These are phyloP conservation scores for Allygus modestus DNA, from an alignment of 2,888 invertebrate species.

Conservation along the genomic window DNA sequence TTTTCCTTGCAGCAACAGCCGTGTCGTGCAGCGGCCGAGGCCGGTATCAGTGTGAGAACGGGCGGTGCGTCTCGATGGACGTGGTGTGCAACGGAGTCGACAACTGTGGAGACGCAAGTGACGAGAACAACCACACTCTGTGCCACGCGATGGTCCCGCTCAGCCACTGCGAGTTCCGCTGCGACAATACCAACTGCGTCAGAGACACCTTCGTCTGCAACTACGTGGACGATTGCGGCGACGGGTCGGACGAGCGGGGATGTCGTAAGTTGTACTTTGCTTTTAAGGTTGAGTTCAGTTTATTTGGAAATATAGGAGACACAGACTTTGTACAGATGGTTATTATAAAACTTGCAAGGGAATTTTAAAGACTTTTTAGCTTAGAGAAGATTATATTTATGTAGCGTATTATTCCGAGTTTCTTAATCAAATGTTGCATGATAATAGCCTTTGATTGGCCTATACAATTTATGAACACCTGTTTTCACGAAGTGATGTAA, in stretches of 20 bases:
- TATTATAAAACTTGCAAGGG: too few species aligned
- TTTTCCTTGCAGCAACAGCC: constrained; percentile 5
- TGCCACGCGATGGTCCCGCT: constrained; percentile 81
- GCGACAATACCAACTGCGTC: constrained; percentile 92
- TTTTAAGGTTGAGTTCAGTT: background rate
- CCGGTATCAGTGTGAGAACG: constrained; percentile 94
- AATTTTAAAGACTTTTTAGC: too few species aligned
- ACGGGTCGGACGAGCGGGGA: constrained; percentile 92
- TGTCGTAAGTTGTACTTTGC: constrained; percentile 80
- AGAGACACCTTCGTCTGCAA: constrained; percentile 89
- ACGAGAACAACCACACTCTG: constrained; percentile 96
- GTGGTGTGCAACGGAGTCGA: constrained; percentile 94
- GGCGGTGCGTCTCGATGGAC: constrained; percentile 89
- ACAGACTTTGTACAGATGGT: too few species aligned
- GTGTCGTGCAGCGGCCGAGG: constrained; percentile 76
- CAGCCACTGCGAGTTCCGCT: constrained; percentile 92
- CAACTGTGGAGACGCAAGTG: constrained; percentile 96
- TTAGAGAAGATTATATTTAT: too few species aligned
- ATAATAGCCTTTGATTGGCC: too few species aligned
- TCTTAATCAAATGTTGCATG: too few species aligned
- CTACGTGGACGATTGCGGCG: constrained; percentile 93
- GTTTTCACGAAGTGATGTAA: too few species aligned
- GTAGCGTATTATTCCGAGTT: too few species aligned
- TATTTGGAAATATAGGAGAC: constrained; percentile 18
- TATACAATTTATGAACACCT: too few species aligned